These are phyloP conservation scores for Argyra leucocephala DNA, from an alignment of 2,888 invertebrate genomes.

Conservation along the genomic window DNA sequence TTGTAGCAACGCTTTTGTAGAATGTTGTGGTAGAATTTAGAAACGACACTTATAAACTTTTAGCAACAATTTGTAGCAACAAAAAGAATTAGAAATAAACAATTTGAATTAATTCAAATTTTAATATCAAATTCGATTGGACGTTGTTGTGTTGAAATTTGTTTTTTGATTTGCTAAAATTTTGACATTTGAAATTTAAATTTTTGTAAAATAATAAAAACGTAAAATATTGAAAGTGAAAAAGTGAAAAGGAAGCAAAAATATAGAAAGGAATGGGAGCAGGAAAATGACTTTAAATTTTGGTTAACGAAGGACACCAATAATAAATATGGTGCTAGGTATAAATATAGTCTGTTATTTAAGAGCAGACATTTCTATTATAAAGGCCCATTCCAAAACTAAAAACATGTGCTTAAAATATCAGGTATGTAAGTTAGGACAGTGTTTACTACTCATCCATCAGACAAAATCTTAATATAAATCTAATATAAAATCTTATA, in stretches of 20 bases:
- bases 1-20: too few relatives aligned
- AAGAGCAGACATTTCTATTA: background rate
- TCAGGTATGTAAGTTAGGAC: background rate
- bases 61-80: too few relatives aligned
- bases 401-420: background rate
- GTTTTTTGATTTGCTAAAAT: too few relatives aligned
- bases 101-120: too few relatives aligned
- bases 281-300: background rate
- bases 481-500: background rate
- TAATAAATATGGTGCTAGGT: background rate
- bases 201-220: too few relatives aligned
- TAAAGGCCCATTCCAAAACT: background rate
- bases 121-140: too few relatives aligned
- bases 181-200: too few relatives aligned
- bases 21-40: too few relatives aligned
- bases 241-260: background rate
- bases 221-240: too few relatives aligned
- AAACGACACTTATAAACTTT: too few relatives aligned
- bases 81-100: too few relatives aligned
- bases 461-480: background rate
- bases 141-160: too few relatives aligned
- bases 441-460: background rate
- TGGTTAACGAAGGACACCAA: background rate
- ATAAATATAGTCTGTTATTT: background rate
- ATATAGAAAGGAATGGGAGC: background rate